Percentiles rank a stretch among this genome's conserved stretches.
These are phyloP conservation scores for Falco concolor DNA, from an alignment of 2,797 vertebrate species.

Conservation along the genomic window DNA sequence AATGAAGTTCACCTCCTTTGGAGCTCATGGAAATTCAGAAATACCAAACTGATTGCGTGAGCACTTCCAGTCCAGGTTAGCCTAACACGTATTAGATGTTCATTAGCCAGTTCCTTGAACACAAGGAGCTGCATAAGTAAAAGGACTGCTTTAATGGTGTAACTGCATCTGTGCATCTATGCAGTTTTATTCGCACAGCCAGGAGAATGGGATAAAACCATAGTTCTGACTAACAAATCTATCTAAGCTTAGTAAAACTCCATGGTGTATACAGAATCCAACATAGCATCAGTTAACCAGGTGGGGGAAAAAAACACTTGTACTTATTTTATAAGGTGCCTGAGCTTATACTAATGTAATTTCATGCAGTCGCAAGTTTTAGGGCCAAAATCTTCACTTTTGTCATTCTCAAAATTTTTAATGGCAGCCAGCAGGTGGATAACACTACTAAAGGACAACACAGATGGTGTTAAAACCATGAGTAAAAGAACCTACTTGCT, in stretches of 20 bases:
- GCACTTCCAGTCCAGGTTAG: background rate
- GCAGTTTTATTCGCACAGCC: background rate
- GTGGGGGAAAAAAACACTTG: background rate
- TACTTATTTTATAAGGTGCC: background rate
- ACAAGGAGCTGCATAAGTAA: background rate
- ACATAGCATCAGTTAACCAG: background rate
- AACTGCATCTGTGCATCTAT: too few relatives aligned
- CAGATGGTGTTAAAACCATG: background rate
- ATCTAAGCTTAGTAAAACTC: background rate
- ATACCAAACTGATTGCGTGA: background rate
- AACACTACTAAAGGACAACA: background rate
- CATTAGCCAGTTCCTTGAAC: background rate
- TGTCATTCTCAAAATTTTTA: background rate
- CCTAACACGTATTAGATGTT: background rate
- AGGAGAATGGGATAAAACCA: background rate
- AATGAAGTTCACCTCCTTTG: background rate
- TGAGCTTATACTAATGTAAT: background rate
- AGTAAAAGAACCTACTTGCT: background rate
- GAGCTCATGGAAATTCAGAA: background rate
- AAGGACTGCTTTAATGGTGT: background rate
- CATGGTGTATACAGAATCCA: background rate
- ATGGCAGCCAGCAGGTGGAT: background rate
- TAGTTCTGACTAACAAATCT: background rate
- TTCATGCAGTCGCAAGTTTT: background rate
- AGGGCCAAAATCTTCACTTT: background rate